Evolutionary conservation across 64 coral and sea anemone genomes (phyloP), one percentile per base, ranked within the genome.

Genomic region (Actinia equina): DNA sequence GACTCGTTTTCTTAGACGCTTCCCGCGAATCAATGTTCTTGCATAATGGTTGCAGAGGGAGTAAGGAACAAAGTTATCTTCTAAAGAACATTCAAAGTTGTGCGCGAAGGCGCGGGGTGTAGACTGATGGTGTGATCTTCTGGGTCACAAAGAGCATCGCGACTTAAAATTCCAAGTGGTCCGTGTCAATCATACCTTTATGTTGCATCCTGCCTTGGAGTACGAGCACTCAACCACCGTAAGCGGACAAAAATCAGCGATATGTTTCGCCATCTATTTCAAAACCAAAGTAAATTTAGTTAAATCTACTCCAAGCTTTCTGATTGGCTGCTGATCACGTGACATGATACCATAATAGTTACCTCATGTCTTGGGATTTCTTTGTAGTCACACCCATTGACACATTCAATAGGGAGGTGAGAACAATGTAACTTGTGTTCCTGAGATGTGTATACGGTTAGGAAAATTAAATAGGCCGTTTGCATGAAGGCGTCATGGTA

Each of bases 301-400:
- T 10, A 27, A 11, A 71, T 71, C 0, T 15, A 27, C 0, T 12
- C 10, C 23, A 74, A n/a, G 6, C 62, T 65, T 65, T 60, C 15
- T 59, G 10, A 60, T 60, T 60, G 59, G 59, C 18, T 19, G 18
- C 15, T 60, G 19, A 69, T 69, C 63, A 69, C n/a, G 63, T 69
- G 19, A 69, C n/a, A n/a, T 5, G 22, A 4, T n/a, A 10, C 19
- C 23, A n/a, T 30, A 74, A 13, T 74, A 74, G 41, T 23, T 85
- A 85, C 83, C 83, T 85, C 83, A 1, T 60, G 53, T 63, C 83
- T 85, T 85, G 83, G 83, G 18, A 85, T 85, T 10, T 17, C 18
- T 85, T 85, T 63, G 22, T 22, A 42, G 20, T 41, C 26, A 59
- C 83, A 85, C 9, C 30, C 51, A 60, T 85, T 60, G 25, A 54